Evolutionary conservation across 1,140 invertebrate species (phyloP).

Genomic region (Gonatopus flavifemur): DNA sequence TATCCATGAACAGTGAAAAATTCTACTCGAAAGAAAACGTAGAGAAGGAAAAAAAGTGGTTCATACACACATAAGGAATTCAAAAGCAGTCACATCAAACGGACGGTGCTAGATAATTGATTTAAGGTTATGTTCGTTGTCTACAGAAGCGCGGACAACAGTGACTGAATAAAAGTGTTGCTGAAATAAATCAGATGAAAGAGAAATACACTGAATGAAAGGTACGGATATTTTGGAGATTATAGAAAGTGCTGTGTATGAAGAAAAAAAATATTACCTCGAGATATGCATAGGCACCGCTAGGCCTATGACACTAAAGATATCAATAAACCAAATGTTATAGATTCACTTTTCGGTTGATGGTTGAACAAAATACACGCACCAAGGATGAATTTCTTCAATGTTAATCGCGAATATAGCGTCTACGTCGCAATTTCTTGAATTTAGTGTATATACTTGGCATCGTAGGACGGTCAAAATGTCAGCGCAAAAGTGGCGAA

Average conservation of each 20-base stretch:
- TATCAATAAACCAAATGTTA: constrained; percentile 52
- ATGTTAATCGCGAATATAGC: constrained; percentile 31
- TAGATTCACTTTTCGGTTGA: constrained; percentile 26
- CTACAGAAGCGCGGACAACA: constrained; percentile 23
- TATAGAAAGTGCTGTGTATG: neutral
- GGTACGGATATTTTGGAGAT: too few species aligned
- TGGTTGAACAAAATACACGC: constrained; percentile 6
- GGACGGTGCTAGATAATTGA: too few species aligned
- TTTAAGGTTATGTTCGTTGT: constrained; percentile 21
- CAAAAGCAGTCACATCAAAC: too few species aligned
- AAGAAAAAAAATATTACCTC: constrained; percentile 40
- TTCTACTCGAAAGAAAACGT: too few species aligned
- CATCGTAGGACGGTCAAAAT: constrained; percentile 36
- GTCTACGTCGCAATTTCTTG: constrained; percentile 32
- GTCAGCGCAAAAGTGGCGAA: constrained; percentile 27
- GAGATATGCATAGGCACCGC: constrained; percentile 53
- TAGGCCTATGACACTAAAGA: constrained; percentile 47
- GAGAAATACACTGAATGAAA: too few species aligned
- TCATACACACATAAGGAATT: too few species aligned
- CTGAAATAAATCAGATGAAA: constrained; percentile 1
- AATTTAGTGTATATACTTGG: constrained; percentile 25
- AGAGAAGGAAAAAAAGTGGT: too few species aligned
- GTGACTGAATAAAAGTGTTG: neutral
- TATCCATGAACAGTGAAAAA: too few species aligned
- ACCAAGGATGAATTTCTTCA: constrained; percentile 15